Evolutionary conservation across 1,140 invertebrate genomes (phyloP), one percentile per base, ranked within the genome.

Genomic region (Brachionus calyciflorus): DNA sequence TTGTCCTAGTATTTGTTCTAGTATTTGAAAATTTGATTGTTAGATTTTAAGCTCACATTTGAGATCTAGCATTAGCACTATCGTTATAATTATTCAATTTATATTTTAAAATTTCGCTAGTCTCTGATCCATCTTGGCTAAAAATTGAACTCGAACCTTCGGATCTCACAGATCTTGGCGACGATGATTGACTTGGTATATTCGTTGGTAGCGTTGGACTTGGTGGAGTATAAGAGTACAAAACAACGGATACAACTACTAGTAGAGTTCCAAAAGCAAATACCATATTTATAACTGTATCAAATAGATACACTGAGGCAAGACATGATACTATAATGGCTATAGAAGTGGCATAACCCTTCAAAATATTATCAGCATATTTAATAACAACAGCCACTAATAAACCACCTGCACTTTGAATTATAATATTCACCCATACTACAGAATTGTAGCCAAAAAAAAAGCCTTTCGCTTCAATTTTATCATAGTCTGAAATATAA

Each of bases 351-450:
- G 76, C 75, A 78, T 69, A 78, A 19, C 77, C 76, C 70, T 78
- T 86, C 6, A 86, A 77, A 51, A 88, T 88, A 79, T 88, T 88
- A 79, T 88, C 87, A 12, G 87, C 86, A 80, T 88, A 88, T 79
- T 88, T 88, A 46, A 88, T 85, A 37, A 87, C 87, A 53, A 86
- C 80, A 0, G 87, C 86, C 9, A 87, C 85, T 4, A 86, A 79
- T 1, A 88, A 79, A 9, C 87, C 87, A 21, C 87, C 83, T 68
- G 85, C 55, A 0, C 83, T 81, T 77, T 84, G 84, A 17, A 88
- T 79, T 48, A 83, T 55, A 21, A 88, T 82, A 14, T 87, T 83
- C 24, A 84, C 76, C 83, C 83, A 87, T 3, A 87, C 86, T 17
- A 84, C 53, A 6, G 51, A 69, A 76, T 84, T 81, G 79, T 88